phyloP scores from a whole-genome alignment of 2,888 invertebrate species.

The Aspidiotus destructor region DNA sequence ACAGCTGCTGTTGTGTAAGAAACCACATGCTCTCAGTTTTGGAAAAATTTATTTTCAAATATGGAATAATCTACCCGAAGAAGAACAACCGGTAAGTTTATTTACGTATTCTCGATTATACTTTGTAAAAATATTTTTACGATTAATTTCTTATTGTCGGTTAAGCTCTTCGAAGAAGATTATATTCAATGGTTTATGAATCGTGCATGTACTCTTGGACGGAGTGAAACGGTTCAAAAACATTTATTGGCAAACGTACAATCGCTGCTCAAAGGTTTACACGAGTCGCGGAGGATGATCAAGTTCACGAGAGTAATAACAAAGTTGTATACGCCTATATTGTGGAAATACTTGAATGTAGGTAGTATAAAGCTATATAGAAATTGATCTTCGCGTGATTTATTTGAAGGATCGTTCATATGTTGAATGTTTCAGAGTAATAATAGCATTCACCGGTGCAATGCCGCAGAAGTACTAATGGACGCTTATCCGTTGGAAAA shows the following conservation, averaged over 20 bases:
- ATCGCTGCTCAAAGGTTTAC: conserved; percentile 36
- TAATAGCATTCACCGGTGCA: conserved; percentile 37
- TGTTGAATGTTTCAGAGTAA: conserved; percentile 36
- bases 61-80: conserved; percentile 12
- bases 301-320: conserved; percentile 38
- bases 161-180: conserved; percentile 12
- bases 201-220: conserved; percentile 21
- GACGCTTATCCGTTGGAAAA: conserved; percentile 39
- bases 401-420: not conserved
- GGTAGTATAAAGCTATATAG: not conserved
- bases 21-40: conserved; percentile 8
- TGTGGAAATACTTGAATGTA: conserved; percentile 39
- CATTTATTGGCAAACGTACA: conserved; percentile 14
- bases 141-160: not conserved
- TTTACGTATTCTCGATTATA: not conserved
- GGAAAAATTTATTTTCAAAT: conserved; percentile 21
- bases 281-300: conserved; percentile 35
- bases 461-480: conserved; percentile 39
- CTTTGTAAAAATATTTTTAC: not conserved
- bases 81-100: conserved; percentile 8
- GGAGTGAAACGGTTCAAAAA: conserved; percentile 1
- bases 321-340: conserved; percentile 37
- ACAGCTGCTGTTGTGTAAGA: conserved; percentile 5
- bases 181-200: conserved; percentile 28
- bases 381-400: not conserved